Base-by-base conservation (phyloP, 2,797 vertebrate species). In the Cheracebus regulus region DNA sequence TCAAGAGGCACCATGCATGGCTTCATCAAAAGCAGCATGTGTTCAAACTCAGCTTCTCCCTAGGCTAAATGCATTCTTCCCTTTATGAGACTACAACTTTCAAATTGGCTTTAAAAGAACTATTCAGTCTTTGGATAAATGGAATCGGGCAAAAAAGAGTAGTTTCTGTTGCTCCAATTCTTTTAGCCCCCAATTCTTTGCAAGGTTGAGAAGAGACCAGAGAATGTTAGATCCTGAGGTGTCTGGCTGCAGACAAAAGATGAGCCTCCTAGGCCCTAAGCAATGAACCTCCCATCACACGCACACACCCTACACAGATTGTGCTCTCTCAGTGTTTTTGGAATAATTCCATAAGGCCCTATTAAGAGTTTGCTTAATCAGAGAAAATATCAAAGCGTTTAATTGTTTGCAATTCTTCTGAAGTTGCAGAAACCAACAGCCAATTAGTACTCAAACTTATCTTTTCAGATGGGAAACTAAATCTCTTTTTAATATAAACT, bases 401-500 rank as follows among this genome's bases (percentile, higher is more conserved):
- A 98, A 98, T 98, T 97, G 97, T 98, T 98, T 97, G 96, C 94
- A 97, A 72, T 85, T 98, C 72, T 97, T 98, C 97, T 93, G 96
- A 97, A 97, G 82, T 80, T 67, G 67, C 86, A 97, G 93, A 98
- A 98, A 98, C 79, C 98, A 98, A 97, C 5, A 98, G 17, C 78
- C 93, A 98, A 97, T 98, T 98, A 98, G 79, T 88, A 72, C 96
- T 86, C 80, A 96, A 96, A 98, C 57, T 94, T 19, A 90, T 98
- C 48, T 95, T 98, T 98, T 97, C 90, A 95, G 36, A 97, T 94
- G 90, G 95, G 87, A 98, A 97, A 88, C 24, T 97, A 97, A 98
- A 98, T 96, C 46, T 95, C 87, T 97, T 97, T 94, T 97, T 97
- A 98, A 98, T 46, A 96, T 58, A 97, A 97, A 93, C 36, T 97